These are phyloP conservation scores for Spheniscus mendiculus DNA, from an alignment of 2,113 vertebrate species.

Conservation along the genomic window DNA sequence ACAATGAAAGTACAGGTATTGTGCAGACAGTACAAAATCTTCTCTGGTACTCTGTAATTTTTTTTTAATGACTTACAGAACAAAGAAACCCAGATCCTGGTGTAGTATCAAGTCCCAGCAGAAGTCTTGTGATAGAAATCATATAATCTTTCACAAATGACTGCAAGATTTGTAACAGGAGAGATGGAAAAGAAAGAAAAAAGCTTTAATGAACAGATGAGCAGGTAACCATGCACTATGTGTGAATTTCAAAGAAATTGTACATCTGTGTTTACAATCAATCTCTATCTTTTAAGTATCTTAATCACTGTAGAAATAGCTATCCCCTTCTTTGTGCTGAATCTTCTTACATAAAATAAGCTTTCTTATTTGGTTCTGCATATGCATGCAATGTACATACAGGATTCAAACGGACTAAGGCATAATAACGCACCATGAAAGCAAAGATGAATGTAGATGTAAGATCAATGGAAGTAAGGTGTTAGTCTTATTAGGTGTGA, in stretches of 20 bases:
- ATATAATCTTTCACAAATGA: constrained; percentile 88
- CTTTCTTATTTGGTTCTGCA: neutral
- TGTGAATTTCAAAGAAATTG: neutral
- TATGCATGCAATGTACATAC: neutral
- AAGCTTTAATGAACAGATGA: neutral
- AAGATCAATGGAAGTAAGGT: neutral
- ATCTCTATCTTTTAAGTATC: neutral
- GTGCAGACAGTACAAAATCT: neutral
- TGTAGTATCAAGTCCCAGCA: constrained; percentile 83
- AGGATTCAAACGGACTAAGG: neutral
- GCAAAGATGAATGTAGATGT: neutral
- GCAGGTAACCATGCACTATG: neutral
- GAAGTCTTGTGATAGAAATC: constrained; percentile 86
- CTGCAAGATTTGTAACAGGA: constrained; percentile 67
- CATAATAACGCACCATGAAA: neutral
- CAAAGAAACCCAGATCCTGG: constrained; percentile 86
- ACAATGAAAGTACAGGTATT: neutral
- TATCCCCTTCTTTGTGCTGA: neutral
- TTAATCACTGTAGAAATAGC: neutral
- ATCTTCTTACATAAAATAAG: neutral
- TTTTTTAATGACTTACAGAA: constrained; percentile 76
- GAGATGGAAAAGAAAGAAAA: neutral
- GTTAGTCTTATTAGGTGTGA: neutral
- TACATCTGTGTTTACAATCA: neutral
- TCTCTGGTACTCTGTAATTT: neutral